phyloP scores from a whole-genome alignment of 2,797 vertebrate species.

The Rachycentron canadum region DNA sequence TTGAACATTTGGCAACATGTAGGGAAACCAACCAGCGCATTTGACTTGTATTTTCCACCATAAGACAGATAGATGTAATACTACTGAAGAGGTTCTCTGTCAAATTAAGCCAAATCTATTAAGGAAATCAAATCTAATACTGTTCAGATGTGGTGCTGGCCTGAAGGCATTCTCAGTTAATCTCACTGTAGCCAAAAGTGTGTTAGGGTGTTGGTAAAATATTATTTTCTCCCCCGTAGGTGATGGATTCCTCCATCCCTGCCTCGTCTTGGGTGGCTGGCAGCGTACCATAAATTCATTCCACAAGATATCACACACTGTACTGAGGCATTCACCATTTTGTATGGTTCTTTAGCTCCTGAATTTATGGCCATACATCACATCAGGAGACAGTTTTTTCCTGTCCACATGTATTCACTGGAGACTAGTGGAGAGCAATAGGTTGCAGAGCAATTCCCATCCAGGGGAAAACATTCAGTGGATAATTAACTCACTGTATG shows the following conservation, averaged over 20 bases:
- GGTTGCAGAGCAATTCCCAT: neutral
- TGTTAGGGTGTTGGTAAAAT: conserved; percentile 12
- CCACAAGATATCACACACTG: neutral
- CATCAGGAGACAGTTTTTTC: conserved; percentile 11
- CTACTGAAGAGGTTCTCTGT: conserved; percentile 5
- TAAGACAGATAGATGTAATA: conserved; percentile 9
- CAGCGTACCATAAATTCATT: neutral
- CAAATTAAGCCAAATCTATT: conserved; percentile 40
- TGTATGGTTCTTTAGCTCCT: conserved; percentile 26
- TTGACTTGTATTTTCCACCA: conserved; percentile 7
- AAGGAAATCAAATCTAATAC: conserved; percentile 18
- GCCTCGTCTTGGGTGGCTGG: conserved; percentile 7
- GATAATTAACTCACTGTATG: too few species aligned
- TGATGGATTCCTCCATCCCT: conserved; percentile 21
- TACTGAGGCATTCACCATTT: neutral
- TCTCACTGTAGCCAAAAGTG: conserved; percentile 2
- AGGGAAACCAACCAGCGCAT: neutral
- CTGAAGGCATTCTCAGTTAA: conserved; percentile 13
- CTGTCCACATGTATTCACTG: neutral
- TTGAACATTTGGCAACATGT: neutral
- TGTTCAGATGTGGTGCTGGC: conserved; percentile 15
- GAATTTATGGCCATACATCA: conserved; percentile 26
- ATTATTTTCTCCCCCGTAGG: conserved; percentile 4
- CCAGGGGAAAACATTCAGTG: too few species aligned
- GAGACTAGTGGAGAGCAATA: neutral